Evolutionary conservation across 2,113 vertebrate species (phyloP).

Genomic region (Pionites leucogaster): DNA sequence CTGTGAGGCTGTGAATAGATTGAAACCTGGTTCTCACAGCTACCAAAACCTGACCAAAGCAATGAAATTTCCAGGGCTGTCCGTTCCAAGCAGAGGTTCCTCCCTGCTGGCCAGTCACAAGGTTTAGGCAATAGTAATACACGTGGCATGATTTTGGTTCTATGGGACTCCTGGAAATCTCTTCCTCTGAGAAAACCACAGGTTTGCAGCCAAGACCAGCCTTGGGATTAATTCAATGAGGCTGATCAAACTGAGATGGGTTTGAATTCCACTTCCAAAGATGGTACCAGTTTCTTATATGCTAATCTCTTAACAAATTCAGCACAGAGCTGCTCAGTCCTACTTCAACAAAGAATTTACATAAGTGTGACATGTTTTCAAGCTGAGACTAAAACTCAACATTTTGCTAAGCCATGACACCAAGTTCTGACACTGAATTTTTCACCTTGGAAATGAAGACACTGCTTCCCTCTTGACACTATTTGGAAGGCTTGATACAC

Average conservation of each 20-base stretch:
- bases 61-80: background rate
- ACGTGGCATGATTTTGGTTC: background rate
- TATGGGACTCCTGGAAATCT: background rate
- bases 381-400: background rate
- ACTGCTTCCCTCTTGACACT: background rate
- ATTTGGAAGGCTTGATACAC: background rate
- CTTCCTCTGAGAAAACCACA: background rate
- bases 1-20: background rate
- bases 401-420: background rate
- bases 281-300: background rate
- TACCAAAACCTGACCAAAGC: background rate
- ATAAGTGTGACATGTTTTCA: background rate
- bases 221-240: background rate
- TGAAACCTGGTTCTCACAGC: background rate
- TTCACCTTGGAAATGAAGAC: background rate
- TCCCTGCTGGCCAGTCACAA: background rate
- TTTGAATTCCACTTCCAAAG: background rate
- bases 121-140: background rate
- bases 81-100: background rate
- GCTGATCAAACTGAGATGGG: background rate
- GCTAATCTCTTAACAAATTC: background rate
- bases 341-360: background rate
- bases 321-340: background rate
- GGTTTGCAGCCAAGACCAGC: background rate
- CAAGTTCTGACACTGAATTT: background rate